These are phyloP conservation scores for Phodopus roborovskii DNA, from an alignment of 2,113 vertebrate genomes.

Conservation along the genomic window DNA sequence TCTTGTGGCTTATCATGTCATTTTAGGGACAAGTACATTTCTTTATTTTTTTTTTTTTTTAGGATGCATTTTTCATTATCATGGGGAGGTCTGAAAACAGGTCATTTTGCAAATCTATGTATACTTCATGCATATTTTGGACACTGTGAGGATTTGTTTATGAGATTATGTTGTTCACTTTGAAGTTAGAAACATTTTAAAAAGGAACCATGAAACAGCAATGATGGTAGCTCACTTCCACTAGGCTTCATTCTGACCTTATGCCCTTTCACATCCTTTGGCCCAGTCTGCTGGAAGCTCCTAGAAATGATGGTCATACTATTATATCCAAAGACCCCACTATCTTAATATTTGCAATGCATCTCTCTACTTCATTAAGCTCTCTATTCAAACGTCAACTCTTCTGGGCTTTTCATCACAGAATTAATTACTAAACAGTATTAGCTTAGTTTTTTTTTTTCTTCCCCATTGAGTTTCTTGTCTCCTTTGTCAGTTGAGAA, in stretches of 20 bases:
- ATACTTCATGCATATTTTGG: neutral
- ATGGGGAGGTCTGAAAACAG: neutral
- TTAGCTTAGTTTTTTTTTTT: neutral
- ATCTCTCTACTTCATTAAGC: neutral
- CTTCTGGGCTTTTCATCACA: neutral
- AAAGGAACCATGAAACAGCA: neutral
- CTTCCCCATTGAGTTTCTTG: constrained; percentile 1
- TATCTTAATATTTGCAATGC: neutral
- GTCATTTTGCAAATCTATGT: neutral
- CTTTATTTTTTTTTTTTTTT: neutral
- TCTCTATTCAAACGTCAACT: constrained; percentile 35
- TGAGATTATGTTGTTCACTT: neutral
- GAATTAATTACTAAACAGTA: neutral
- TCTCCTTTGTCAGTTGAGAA: constrained; percentile 7
- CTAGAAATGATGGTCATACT: neutral
- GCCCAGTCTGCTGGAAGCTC: neutral
- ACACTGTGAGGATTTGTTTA: neutral
- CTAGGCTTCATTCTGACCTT: neutral
- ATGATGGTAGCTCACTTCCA: too few relatives aligned
- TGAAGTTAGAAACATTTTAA: neutral
- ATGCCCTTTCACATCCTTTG: neutral
- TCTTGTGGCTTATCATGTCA: neutral
- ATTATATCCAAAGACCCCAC: neutral
- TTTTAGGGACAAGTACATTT: constrained; percentile 10
- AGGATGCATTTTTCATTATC: constrained; percentile 12